phyloP scores from a whole-genome alignment of 2,888 invertebrate genomes.

The Aphidoletes aphidimyza region DNA sequence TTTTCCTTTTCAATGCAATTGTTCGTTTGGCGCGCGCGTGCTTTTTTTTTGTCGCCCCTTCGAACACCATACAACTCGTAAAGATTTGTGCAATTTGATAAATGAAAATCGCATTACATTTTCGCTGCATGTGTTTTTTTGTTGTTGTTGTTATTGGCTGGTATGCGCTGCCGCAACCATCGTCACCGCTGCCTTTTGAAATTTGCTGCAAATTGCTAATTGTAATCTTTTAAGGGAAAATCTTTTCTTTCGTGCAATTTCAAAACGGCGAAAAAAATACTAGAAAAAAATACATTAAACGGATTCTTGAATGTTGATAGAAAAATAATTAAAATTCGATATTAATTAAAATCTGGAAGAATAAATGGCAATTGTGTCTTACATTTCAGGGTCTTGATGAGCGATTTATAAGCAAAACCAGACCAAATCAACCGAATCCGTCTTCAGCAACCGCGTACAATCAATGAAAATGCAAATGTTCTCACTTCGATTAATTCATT shows the following conservation, averaged over 20 bases:
- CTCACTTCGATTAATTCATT: background rate
- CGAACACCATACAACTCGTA: background rate
- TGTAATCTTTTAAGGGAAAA: constrained; percentile 19
- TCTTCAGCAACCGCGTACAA: background rate
- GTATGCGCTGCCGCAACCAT: too few species aligned
- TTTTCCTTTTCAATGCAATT: background rate
- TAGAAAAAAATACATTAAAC: background rate
- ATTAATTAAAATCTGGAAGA: constrained; percentile 4
- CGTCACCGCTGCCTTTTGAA: too few species aligned
- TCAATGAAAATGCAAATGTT: constrained; percentile 30
- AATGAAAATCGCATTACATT: constrained; percentile 44
- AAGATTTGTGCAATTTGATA: constrained; percentile 51
- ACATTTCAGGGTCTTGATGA: background rate
- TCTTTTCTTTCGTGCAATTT: too few species aligned
- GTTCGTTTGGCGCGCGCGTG: background rate
- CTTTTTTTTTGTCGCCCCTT: too few species aligned
- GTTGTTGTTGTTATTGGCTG: background rate
- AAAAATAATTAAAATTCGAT: constrained; percentile 51
- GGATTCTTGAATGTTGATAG: constrained; percentile 44
- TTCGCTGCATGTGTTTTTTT: background rate
- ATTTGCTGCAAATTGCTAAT: too few species aligned
- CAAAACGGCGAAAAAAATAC: background rate
- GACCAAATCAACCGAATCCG: background rate
- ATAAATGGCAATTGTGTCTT: constrained; percentile 17
- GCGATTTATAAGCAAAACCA: background rate